A percentile compares a stretch with the other conserved stretches of the same genome.
phyloP scores from a whole-genome alignment of 2,888 invertebrate species.

The Leptopilina myrica region DNA sequence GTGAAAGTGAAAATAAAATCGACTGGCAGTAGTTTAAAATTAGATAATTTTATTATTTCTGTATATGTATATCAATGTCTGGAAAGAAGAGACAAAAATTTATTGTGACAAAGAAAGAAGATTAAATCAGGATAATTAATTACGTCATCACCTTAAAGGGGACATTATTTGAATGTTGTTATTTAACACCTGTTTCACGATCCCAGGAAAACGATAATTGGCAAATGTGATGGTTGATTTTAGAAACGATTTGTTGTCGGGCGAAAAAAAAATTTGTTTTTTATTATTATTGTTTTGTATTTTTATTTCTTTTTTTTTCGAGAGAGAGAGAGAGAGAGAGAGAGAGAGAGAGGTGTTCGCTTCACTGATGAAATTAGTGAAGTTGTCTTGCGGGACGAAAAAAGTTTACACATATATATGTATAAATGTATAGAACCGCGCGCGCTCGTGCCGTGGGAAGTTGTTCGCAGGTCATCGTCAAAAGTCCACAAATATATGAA shows the following conservation, averaged over 20 bases:
- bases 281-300: conserved; percentile 42
- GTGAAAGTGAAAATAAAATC: no score
- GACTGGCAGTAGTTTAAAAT: no score
- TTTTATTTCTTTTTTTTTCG: no score
- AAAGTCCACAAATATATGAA: conserved; percentile 53
- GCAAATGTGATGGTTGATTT: conserved; percentile 9
- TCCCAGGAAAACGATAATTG: conserved; percentile 40
- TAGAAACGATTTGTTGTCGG: conserved; percentile 9
- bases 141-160: conserved; percentile 13
- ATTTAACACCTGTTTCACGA: conserved; percentile 37
- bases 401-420: no score
- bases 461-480: conserved; percentile 69
- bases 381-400: conserved; percentile 55
- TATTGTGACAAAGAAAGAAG: neutral
- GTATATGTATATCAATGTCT: no score
- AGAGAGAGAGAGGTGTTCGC: conserved; percentile 50
- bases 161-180: conserved; percentile 36
- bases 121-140: conserved; percentile 27
- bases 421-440: conserved; percentile 30
- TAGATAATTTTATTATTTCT: no score
- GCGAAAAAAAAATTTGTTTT: conserved; percentile 54
- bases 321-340: no score
- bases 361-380: conserved; percentile 70
- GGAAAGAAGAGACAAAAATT: no score
- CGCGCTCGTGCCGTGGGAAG: conserved; percentile 70